These are phyloP conservation scores for Muscicapa striata DNA, from an alignment of 2,797 vertebrate genomes.

Conservation along the genomic window DNA sequence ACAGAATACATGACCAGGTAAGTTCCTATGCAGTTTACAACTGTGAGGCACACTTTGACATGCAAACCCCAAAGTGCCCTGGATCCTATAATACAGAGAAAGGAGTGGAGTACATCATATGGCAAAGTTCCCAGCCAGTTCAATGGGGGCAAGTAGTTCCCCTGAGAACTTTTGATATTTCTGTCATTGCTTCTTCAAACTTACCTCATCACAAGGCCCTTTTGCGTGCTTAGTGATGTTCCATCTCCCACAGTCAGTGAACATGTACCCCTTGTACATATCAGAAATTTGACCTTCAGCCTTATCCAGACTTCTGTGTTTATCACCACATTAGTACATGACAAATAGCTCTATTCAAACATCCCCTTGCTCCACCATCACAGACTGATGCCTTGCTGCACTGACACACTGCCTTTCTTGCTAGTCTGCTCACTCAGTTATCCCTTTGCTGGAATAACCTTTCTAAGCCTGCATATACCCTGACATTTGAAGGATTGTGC, in stretches of 20 bases:
- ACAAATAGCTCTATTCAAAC: neutral
- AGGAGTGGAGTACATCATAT: neutral
- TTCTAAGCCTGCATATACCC: neutral
- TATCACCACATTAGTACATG: neutral
- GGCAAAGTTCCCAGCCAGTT: neutral
- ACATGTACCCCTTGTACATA: neutral
- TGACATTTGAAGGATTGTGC: neutral
- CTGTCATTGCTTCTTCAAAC: neutral
- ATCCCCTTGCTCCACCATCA: neutral
- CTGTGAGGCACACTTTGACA: neutral
- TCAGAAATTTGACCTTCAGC: neutral
- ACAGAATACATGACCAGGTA: accelerated
- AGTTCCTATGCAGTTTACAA: neutral
- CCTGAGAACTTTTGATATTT: neutral
- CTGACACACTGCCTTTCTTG: neutral
- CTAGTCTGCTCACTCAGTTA: neutral
- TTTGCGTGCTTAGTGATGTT: neutral
- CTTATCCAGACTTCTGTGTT: neutral
- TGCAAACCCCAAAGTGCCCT: neutral
- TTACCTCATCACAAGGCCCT: neutral
- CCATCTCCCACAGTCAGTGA: neutral
- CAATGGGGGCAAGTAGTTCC: neutral
- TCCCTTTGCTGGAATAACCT: neutral
- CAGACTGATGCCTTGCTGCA: neutral
- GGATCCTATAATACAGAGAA: neutral